A percentile compares a stretch with the other conserved stretches of the same genome.
Conservation (phyloP, 2,797 vertebrate genomes). For the Etheostoma nigrum region DNA sequence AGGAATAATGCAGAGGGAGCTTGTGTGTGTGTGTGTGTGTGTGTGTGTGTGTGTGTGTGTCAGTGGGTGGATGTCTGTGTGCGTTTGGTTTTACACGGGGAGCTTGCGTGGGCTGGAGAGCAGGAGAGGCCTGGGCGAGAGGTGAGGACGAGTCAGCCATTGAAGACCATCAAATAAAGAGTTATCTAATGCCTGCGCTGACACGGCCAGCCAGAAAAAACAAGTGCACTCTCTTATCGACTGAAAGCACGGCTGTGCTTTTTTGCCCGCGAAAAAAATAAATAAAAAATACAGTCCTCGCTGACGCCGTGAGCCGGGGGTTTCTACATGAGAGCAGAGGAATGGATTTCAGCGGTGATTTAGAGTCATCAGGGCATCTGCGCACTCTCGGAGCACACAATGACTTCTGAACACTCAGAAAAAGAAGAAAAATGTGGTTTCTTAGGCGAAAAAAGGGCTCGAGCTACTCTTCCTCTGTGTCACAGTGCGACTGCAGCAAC, state of each 20-base stretch:
- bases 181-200: slow-evolving; percentile 81
- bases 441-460: neutral
- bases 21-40: slow-evolving; percentile 31
- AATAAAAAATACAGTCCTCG: slow-evolving; percentile 28
- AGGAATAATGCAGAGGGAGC: slow-evolving; percentile 69
- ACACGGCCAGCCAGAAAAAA: slow-evolving; percentile 68
- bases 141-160: slow-evolving; percentile 83
- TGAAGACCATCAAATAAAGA: slow-evolving; percentile 81
- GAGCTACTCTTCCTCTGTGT: neutral
- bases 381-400: slow-evolving; percentile 30
- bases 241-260: slow-evolving; percentile 60
- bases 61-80: slow-evolving; percentile 48
- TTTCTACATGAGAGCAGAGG: slow-evolving; percentile 50
- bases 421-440: slow-evolving; percentile 21
- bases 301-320: slow-evolving; percentile 46
- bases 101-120: slow-evolving; percentile 80
- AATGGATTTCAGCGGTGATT: slow-evolving; percentile 55
- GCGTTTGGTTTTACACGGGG: slow-evolving; percentile 63
- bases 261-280: slow-evolving; percentile 49
- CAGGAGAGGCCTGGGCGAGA: slow-evolving; percentile 79
- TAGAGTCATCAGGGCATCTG: slow-evolving; percentile 41
- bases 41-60: slow-evolving; percentile 32
- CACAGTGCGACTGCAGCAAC: neutral
- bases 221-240: slow-evolving; percentile 68
- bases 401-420: slow-evolving; percentile 29